Percentiles rank a stretch among this genome's conserved stretches.
Evolutionary conservation across 2,113 vertebrate species (phyloP).

Genomic region (Melanerpes aurifrons): DNA sequence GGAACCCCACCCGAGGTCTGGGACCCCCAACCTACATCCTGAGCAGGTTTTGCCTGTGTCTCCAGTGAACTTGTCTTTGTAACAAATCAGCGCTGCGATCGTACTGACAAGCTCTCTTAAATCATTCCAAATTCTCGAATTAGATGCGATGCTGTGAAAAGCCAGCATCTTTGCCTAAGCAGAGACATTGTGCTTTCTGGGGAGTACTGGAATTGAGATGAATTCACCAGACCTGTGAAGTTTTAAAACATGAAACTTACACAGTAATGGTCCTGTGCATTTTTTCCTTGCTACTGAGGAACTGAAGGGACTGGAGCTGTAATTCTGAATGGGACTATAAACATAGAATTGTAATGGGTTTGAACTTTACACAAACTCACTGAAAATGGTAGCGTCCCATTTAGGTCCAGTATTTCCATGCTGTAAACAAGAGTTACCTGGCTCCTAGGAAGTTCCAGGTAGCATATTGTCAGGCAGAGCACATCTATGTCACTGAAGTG

Average conservation of each 20-base stretch:
- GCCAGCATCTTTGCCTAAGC: neutral
- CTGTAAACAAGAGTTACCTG: conserved; percentile 31
- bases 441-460: neutral
- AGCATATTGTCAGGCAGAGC: neutral
- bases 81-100: neutral
- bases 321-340: neutral
- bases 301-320: neutral
- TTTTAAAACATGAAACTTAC: neutral
- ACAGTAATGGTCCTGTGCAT: neutral
- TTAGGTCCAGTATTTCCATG: neutral
- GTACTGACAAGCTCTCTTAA: neutral
- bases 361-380: neutral
- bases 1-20: neutral
- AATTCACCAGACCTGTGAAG: neutral
- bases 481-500: neutral
- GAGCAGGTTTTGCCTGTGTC: neutral
- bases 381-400: neutral
- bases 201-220: neutral
- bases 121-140: neutral
- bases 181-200: neutral
- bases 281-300: neutral
- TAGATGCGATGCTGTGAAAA: neutral
- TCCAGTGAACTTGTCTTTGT: neutral
- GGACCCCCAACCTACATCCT: neutral
- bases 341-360: neutral